Evolutionary conservation across 1,140 invertebrate genomes (phyloP).

Genomic region (Hyphantria cunea): DNA sequence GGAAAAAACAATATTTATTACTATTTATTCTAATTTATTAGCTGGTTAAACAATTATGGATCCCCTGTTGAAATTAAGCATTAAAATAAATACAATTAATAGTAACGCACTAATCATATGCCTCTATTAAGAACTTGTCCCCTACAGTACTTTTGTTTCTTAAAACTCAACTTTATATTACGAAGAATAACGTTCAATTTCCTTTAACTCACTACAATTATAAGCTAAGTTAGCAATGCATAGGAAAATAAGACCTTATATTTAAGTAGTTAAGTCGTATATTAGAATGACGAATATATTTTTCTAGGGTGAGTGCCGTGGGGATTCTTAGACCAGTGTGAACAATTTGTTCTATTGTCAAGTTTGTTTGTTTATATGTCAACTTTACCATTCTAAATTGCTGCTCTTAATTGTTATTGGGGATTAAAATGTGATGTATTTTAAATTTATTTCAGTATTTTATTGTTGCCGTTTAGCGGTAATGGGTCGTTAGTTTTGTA

Average conservation of each 20-base stretch:
- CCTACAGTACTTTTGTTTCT: neutral
- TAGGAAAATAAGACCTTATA: neutral
- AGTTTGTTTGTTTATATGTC: no score
- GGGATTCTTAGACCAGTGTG: no score
- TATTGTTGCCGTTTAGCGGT: no score
- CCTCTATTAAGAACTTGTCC: slow-evolving; percentile 26
- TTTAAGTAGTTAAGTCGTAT: neutral
- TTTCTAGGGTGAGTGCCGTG: slow-evolving; percentile 15
- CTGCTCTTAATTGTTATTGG: no score
- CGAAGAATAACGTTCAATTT: neutral
- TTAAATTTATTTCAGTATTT: no score
- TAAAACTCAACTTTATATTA: neutral
- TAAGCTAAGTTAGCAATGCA: no score
- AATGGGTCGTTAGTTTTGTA: no score
- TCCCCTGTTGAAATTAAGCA: slow-evolving; percentile 7
- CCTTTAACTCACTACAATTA: neutral
- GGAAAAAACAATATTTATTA: no score
- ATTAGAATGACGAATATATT: neutral
- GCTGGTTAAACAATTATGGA: neutral
- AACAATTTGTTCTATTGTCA: no score
- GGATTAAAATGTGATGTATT: no score
- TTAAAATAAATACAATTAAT: slow-evolving; percentile 40
- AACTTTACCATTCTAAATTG: no score
- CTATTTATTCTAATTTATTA: neutral
- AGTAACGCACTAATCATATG: slow-evolving; percentile 46